These are phyloP conservation scores for Ptychadena robeensis DNA, from an alignment of 2,797 vertebrate species.

Conservation along the genomic window DNA sequence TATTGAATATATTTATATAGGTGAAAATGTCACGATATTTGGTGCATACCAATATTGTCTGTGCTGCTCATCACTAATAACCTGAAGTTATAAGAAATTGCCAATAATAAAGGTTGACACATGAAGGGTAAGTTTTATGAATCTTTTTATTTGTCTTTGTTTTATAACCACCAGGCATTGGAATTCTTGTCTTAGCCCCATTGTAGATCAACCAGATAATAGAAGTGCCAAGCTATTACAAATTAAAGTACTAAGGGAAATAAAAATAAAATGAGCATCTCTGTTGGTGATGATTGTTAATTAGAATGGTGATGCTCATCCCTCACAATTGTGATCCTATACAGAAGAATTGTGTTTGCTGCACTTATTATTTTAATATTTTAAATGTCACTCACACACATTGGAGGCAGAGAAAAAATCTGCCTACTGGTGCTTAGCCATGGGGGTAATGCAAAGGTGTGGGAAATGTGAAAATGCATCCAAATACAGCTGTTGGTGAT, in stretches of 20 bases:
- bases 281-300: conserved; percentile 26
- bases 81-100: too few relatives aligned
- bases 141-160: background rate
- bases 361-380: too few relatives aligned
- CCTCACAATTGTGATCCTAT: conserved; percentile 7
- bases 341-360: background rate
- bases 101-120: background rate
- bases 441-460: too few relatives aligned
- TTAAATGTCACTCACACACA: too few relatives aligned
- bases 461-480: too few relatives aligned
- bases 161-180: background rate
- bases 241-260: conserved; percentile 3
- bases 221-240: conserved; percentile 11
- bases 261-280: conserved; percentile 15
- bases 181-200: background rate
- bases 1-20: too few relatives aligned
- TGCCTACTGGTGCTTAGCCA: too few relatives aligned
- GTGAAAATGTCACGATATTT: too few relatives aligned
- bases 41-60: too few relatives aligned
- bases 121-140: background rate
- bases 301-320: background rate
- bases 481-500: too few relatives aligned
- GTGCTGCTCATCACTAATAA: too few relatives aligned
- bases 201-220: background rate
- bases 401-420: too few relatives aligned